Percentiles rank a stretch among this genome's conserved stretches.
phyloP scores from a whole-genome alignment of 2,113 vertebrate genomes.

The Neotragus pygmaeus region DNA sequence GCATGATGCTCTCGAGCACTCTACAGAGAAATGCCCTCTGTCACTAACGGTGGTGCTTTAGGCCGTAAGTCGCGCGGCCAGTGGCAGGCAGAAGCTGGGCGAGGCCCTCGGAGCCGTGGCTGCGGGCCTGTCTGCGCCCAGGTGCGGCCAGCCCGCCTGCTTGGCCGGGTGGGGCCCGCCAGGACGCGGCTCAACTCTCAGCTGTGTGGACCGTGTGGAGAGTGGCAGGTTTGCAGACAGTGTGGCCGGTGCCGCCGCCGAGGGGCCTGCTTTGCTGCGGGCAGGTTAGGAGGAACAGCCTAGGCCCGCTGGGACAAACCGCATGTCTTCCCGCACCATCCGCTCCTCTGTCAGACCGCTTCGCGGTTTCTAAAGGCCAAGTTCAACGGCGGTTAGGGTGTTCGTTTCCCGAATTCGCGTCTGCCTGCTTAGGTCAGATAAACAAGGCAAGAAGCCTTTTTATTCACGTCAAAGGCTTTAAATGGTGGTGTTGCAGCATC shows the following conservation, averaged over 20 bases:
- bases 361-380: not conserved
- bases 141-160: rapidly evolving
- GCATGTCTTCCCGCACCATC: not conserved
- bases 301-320: rapidly evolving
- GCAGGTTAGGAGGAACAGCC: not conserved
- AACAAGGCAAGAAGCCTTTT: not conserved
- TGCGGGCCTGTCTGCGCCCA: rapidly evolving
- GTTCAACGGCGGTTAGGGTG: rapidly evolving
- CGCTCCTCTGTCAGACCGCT: not conserved
- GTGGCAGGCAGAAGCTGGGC: not conserved
- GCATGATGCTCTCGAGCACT: no score
- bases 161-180: not conserved
- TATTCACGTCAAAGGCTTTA: not conserved
- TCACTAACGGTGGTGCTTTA: not conserved
- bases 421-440: not conserved
- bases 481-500: no score
- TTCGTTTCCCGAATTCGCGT: no score
- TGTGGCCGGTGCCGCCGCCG: not conserved
- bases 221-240: rapidly evolving
- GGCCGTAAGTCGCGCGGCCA: rapidly evolving
- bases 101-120: rapidly evolving
- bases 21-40: not conserved
- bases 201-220: rapidly evolving
- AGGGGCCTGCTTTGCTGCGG: not conserved
- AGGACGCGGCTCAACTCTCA: not conserved